Evolutionary conservation across 2,888 invertebrate genomes (phyloP).

Genomic region (Carpatolechia fugitivella): DNA sequence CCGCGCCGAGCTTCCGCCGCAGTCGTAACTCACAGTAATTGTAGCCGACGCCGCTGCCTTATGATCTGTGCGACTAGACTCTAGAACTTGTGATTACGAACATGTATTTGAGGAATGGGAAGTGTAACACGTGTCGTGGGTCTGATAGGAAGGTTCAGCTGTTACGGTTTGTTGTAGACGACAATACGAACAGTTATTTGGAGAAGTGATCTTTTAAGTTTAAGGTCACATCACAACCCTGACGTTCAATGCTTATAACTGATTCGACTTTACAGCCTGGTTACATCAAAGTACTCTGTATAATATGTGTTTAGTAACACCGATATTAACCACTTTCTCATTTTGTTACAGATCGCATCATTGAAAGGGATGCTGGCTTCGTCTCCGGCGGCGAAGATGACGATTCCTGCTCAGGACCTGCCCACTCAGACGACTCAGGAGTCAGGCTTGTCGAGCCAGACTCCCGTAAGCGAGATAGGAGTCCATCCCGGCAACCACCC

Average conservation of each 20-base stretch:
- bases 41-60: slow-evolving; percentile 6
- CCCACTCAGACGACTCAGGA: slow-evolving; percentile 75
- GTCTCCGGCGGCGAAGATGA: slow-evolving; percentile 87
- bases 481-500: slow-evolving; percentile 75
- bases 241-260: too few species aligned
- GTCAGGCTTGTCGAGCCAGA: slow-evolving; percentile 64
- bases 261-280: too few species aligned
- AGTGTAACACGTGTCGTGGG: neutral
- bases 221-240: too few species aligned
- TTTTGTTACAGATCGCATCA: slow-evolving; percentile 76
- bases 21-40: slow-evolving; percentile 28
- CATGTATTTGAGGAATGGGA: neutral
- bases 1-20: slow-evolving; percentile 29
- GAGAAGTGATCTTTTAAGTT: too few species aligned
- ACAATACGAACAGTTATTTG: too few species aligned
- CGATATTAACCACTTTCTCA: slow-evolving; percentile 13
- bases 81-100: neutral
- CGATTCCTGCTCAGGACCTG: slow-evolving; percentile 76
- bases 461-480: slow-evolving; percentile 78
- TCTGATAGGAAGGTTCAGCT: neutral
- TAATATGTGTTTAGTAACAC: too few species aligned
- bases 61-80: slow-evolving; percentile 13
- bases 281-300: too few species aligned
- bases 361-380: slow-evolving; percentile 85
- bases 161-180: too few species aligned